phyloP scores from a whole-genome alignment of 1,140 invertebrate species.

The Pantala flavescens region DNA sequence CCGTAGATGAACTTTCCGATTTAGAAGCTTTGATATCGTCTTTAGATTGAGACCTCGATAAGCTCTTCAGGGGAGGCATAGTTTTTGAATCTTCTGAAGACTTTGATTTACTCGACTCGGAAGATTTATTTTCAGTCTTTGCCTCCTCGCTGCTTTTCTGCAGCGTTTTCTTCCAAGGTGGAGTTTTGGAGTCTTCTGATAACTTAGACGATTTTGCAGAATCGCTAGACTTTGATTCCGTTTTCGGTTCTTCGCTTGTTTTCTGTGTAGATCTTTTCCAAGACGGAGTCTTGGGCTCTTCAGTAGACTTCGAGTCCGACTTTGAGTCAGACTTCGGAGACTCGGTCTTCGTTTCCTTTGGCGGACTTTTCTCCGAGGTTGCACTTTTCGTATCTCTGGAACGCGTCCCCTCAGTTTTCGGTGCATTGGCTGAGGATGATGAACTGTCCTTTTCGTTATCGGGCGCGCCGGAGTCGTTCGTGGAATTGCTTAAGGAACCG shows the following conservation, averaged over 20 bases:
- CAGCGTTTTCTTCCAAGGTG: background rate
- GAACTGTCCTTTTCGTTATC: background rate
- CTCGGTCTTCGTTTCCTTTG: background rate
- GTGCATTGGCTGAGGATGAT: background rate
- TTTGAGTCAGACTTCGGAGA: background rate
- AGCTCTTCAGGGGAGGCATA: too few species aligned
- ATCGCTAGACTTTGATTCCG: background rate
- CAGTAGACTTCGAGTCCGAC: background rate
- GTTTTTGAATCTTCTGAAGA: too few species aligned
- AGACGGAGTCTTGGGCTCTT: background rate
- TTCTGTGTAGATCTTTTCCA: background rate
- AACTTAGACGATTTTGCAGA: background rate
- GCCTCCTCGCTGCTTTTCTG: too few species aligned
- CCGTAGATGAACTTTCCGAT: conserved; percentile 21
- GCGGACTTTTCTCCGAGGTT: background rate
- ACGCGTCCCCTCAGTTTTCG: background rate
- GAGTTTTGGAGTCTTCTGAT: background rate
- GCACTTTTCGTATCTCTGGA: conserved; percentile 20
- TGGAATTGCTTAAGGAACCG: background rate
- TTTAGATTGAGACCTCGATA: too few species aligned
- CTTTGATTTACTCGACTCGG: too few species aligned
- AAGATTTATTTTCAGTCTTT: too few species aligned
- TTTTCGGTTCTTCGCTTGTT: too few species aligned
- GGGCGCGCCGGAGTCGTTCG: background rate
- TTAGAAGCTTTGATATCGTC: conserved; percentile 26